Base-by-base conservation (phyloP, 2,113 vertebrate species). In the Himantopus leucocephalus region DNA sequence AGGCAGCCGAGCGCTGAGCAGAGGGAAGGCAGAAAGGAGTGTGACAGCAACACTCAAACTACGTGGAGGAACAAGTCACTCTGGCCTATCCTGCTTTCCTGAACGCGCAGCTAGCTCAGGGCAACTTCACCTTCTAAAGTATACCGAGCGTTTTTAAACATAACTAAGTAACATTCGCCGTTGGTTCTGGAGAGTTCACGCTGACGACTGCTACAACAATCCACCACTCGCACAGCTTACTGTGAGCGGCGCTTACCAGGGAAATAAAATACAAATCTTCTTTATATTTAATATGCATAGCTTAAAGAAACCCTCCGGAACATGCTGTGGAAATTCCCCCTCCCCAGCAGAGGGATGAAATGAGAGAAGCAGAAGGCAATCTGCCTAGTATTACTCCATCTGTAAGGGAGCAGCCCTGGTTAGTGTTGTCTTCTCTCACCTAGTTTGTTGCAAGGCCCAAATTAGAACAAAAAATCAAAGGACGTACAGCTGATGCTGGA, bases 371-470 rank as follows among this genome's bases (percentile, higher is more conserved):
- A 43, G 41, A 77, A n/a, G 22, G n/a, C n/a, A 53, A 45, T 8
- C 24, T 52, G 35, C 18, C 45, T 16, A 32, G 13, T 14, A 15
- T 14, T 18, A 30, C 10, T 37, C 21, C 67, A 63, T 26, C 34
- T 5, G 7, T 23, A 37, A 64, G 45, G 60, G 2, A 53, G 21
- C 13, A 71, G 6, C 47, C 8, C 24, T 2, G 2, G 39, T 24
- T 24, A 47, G 34, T 2, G 4, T 4, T 19, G 13, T 41, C 32
- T 45, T 68, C 39, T 68, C 47, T 67, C 75, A 43, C 5, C 18
- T 8, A 1, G 1, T 6, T 73, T 56, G 14, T 3, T 43, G 22
- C 1, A 4, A 37, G 1, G 3, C 59, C 10, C 58, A 63, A 55
- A 90, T 48, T 1, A 48, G 66, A 89, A 50, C 29, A 84, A 93